These are phyloP conservation scores for Leptothorax acervorum DNA, from an alignment of 2,888 invertebrate genomes.

Conservation along the genomic window DNA sequence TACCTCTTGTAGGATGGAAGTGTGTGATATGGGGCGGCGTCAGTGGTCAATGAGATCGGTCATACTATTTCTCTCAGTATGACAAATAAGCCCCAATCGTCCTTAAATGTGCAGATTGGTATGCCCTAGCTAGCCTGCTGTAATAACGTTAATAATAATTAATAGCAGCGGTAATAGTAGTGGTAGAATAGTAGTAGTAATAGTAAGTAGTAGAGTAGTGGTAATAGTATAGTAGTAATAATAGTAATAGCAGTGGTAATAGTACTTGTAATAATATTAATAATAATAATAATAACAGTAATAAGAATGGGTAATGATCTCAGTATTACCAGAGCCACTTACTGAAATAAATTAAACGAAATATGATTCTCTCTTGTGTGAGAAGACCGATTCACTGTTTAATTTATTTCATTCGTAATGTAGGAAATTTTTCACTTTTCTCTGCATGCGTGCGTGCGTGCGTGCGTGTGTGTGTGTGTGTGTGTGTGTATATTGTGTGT, in stretches of 20 bases:
- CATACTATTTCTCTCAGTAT: constrained; percentile 77
- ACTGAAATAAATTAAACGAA: constrained; percentile 54
- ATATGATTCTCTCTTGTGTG: not conserved
- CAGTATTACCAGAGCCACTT: constrained; percentile 20
- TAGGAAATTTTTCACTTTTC: not conserved
- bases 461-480: not conserved
- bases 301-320: constrained; percentile 47
- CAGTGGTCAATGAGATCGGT: constrained; percentile 85
- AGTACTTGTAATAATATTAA: constrained; percentile 64
- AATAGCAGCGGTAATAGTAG: constrained; percentile 81
- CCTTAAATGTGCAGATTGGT: constrained; percentile 76
- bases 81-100: constrained; percentile 78
- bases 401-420: constrained; percentile 13
- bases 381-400: not conserved
- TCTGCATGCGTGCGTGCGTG: not conserved
- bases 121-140: constrained; percentile 80
- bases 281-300: constrained; percentile 55
- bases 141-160: constrained; percentile 82
- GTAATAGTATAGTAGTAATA: constrained; percentile 58
- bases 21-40: constrained; percentile 73
- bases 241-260: constrained; percentile 60
- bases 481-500: constrained; percentile 12
- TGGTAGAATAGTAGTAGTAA: constrained; percentile 71
- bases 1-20: constrained; percentile 73
- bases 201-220: constrained; percentile 56